Base-by-base conservation (phyloP, 1,140 invertebrate genomes). In the Rhizoglyphus robini region DNA sequence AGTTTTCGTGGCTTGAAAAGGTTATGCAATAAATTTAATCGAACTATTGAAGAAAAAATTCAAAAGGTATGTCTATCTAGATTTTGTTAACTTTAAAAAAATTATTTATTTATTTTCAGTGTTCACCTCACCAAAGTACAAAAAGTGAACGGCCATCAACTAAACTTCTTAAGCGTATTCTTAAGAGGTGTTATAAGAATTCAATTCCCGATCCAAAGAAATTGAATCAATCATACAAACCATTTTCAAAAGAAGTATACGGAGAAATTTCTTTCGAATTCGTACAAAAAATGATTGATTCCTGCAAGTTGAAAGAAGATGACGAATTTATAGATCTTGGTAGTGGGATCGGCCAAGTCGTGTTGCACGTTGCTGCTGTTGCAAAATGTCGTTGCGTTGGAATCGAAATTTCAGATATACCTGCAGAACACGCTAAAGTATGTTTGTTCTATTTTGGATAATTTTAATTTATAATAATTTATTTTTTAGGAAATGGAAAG, bases 181-280 rank as follows among this genome's bases (percentile, higher is more conserved):
- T 97, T 54, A 90, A 95, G 75, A 90, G 96, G 80, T 92, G 91
- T 54, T 98, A 98, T 79, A 96, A 96, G 80, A 86, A 90, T 78
- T 88, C 93, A 61, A 91, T 98, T 48, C 84, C 84, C 54, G 93
- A 98, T 77, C 94, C 94, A 62, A 92, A 96, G 70, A 94, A 91
- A 79, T 79, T 98, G 51, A 97, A 97, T 77, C 88, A 95, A 73
- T 60, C 36, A 5, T 98, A 98, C 78, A 92, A 96, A 78, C 92
- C 94, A 4, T 98, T 97, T 79, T 96, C 93, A 67, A 92, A 94
- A 15, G 93, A 97, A 82, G 91, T 96, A 0, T 97, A 98, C 75
- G 95, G 94, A n/a, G 94, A 97, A 79, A 98, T 94, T 31, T 94
- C 90, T 54, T 97, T 90, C 75, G 93, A 97, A 73, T 82, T 97